These are phyloP conservation scores for Campoletis sonorensis DNA, from an alignment of 1,140 invertebrate genomes.

Conservation along the genomic window DNA sequence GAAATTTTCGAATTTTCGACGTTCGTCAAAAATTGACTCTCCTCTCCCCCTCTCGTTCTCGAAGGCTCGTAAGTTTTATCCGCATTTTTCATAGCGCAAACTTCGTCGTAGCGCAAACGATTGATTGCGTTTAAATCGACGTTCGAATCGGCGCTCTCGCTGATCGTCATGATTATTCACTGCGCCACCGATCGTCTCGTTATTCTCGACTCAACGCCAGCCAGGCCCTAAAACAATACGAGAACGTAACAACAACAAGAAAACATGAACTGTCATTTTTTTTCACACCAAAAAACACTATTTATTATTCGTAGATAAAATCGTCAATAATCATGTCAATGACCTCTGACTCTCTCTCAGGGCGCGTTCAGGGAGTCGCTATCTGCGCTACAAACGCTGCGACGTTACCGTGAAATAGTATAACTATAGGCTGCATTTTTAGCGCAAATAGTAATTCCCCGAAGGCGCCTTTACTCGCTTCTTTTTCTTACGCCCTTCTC, in stretches of 20 bases:
- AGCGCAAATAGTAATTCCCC: too few species aligned
- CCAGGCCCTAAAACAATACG: slow-evolving; percentile 5
- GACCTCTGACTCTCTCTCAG: background rate
- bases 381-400: too few species aligned
- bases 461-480: background rate
- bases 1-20: slow-evolving; percentile 21
- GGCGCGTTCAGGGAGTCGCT: too few species aligned
- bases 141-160: slow-evolving; percentile 54
- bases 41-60: slow-evolving; percentile 38
- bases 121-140: slow-evolving; percentile 48
- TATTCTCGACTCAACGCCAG: slow-evolving; percentile 15
- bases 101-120: background rate
- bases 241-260: background rate
- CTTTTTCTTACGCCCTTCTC: too few species aligned
- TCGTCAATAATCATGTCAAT: background rate
- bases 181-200: background rate
- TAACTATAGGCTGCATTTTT: too few species aligned
- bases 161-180: slow-evolving; percentile 51
- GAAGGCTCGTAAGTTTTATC: slow-evolving; percentile 43
- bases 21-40: slow-evolving; percentile 44
- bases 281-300: background rate
- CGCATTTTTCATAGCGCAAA: background rate
- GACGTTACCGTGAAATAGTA: too few species aligned
- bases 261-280: background rate
- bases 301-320: background rate